Base-by-base conservation (phyloP, 2,797 vertebrate genomes). In the Taeniopygia guttata region DNA sequence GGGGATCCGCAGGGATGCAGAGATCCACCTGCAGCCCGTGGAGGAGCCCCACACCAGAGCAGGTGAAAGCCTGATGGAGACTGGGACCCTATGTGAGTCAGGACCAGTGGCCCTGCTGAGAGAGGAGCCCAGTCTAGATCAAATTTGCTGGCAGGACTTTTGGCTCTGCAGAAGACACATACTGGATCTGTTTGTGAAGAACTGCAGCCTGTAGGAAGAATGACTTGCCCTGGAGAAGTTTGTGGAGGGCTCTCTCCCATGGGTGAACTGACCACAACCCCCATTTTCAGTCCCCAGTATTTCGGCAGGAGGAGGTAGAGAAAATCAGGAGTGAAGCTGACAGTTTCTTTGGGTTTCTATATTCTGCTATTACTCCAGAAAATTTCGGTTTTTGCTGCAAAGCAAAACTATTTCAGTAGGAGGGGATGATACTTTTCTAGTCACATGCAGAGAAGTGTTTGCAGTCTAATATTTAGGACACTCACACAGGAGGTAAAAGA, bases 391-490 rank as follows among this genome's bases (percentile, higher is more conserved):
- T 90, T 72, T 62, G 30, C 46, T 94, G 36, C 36, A 88, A 89
- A 94, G 59, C 36, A 38, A 38, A 38, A 9, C 36, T 38, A 36
- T 75, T 94, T 88, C 76, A 75, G 85, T 89, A 93, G 76, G 73
- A 90, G 43, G 23, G 73, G 69, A 89, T 64, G 85, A 78, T 93
- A 70, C 56, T 89, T 75, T 60, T 30, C 45, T 38, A 70, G 75
- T 87, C 72, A 87, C 87, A 89, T 51, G 60, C 68, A 84, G 94
- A 93, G 85, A 94, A 88, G 19, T 62, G 30, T 90, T 83, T 86
- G 69, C 77, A 79, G 66, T 90, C 76, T 90, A 73, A 81, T 91
- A 95, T 89, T 86, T 91, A 94, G 91, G 87, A 94, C 38, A 69
- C 85, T 91, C 83, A 81, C 69, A 90, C 12, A 90, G 83, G 76